These are phyloP conservation scores for Sinhomidia bicolor DNA, from an alignment of 2,888 invertebrate species.

Conservation along the genomic window DNA sequence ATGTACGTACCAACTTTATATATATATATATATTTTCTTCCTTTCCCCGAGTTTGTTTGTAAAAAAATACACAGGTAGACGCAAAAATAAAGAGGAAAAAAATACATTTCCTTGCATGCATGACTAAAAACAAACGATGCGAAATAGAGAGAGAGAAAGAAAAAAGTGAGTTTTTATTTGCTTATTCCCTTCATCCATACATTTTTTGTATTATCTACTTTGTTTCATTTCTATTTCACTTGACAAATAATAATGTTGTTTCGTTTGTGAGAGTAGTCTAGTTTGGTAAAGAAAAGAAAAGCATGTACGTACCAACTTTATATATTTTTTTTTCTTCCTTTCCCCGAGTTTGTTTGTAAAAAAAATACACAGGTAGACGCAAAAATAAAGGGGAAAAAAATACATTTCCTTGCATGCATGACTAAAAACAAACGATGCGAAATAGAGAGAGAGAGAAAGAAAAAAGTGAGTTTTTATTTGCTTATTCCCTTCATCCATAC, in stretches of 20 bases:
- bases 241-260: background rate
- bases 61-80: background rate
- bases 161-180: conserved; percentile 38
- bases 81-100: conserved; percentile 5
- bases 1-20: background rate
- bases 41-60: background rate
- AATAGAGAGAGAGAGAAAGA: too few relatives aligned
- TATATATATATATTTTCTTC: background rate
- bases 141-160: conserved; percentile 29
- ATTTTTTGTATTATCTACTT: background rate
- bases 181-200: background rate
- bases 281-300: conserved; percentile 4
- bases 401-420: conserved; percentile 34
- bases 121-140: conserved; percentile 42
- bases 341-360: background rate
- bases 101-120: conserved; percentile 28
- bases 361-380: background rate
- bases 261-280: background rate
- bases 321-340: background rate
- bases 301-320: background rate
- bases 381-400: conserved; percentile 9
- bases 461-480: conserved; percentile 38
- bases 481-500: background rate
- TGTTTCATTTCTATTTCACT: background rate
- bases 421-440: conserved; percentile 39